A percentile compares a stretch with the other conserved stretches of the same genome.
Conservation (phyloP, 2,797 vertebrate species). For the Gallirallus australis region DNA sequence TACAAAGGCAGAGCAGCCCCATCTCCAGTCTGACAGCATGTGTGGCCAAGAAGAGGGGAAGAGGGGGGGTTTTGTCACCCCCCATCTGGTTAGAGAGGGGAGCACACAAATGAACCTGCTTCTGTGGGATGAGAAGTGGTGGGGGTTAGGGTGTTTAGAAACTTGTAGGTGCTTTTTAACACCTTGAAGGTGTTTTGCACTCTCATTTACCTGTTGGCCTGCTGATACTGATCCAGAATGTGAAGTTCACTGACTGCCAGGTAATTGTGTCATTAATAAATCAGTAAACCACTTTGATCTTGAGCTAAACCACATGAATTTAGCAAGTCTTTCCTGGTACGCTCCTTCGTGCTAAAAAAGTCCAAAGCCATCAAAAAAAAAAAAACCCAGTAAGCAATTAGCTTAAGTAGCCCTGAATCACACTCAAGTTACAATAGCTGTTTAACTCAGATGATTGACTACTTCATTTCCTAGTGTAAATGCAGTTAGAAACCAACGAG, state of each 20-base stretch:
- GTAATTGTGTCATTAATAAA: slow-evolving; percentile 46
- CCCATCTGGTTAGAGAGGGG: not conserved
- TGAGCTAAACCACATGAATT: not conserved
- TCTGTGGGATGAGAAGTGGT: not conserved
- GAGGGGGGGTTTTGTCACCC: not conserved
- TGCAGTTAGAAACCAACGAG: not conserved
- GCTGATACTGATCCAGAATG: not conserved
- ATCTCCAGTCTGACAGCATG: not conserved
- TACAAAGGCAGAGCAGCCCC: not conserved
- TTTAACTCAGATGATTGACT: slow-evolving; percentile 15
- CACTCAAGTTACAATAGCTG: not conserved
- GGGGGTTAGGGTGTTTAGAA: not conserved
- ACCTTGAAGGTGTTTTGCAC: not conserved
- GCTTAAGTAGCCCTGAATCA: not conserved
- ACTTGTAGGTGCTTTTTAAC: not conserved
- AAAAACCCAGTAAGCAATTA: slow-evolving; percentile 3
- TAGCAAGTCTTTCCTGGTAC: not conserved
- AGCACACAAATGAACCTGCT: fast-evolving
- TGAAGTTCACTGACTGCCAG: not conserved
- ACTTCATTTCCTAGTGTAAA: not conserved
- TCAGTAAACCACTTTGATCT: slow-evolving; percentile 21
- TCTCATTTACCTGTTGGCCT: not conserved
- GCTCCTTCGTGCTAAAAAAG: not conserved
- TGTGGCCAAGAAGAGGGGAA: not conserved
- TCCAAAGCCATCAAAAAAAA: not conserved